Conservation (phyloP, 2,888 invertebrate species). For the Drosophila nr. perissopoda region DNA sequence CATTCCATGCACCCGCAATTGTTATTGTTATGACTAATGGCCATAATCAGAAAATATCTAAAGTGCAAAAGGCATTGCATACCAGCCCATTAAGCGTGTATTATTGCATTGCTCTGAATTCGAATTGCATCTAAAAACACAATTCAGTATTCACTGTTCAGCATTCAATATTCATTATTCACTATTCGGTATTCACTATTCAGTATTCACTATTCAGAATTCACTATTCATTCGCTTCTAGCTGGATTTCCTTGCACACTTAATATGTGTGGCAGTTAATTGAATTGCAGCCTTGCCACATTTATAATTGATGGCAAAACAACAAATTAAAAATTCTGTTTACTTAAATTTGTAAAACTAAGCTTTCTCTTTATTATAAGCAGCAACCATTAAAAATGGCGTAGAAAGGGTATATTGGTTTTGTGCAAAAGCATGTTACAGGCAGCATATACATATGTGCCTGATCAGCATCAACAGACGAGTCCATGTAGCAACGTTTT, state of each 20-base stretch:
- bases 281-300: not conserved
- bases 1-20: constrained; percentile 29
- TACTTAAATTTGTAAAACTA: not conserved
- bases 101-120: constrained; percentile 32
- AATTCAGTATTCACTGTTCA: not conserved
- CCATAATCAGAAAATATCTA: constrained; percentile 50
- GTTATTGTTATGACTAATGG: constrained; percentile 55
- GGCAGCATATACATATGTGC: not conserved
- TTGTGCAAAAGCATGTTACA: not conserved
- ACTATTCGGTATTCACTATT: not conserved
- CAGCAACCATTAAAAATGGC: not conserved
- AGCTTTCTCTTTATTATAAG: not conserved
- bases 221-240: not conserved
- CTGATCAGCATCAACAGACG: not conserved
- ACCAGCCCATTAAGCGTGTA: constrained; percentile 32
- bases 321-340: not conserved
- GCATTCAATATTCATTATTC: not conserved
- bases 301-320: not conserved
- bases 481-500: not conserved
- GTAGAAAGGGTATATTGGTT: not conserved
- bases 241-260: constrained; percentile 10
- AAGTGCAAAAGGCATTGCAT: constrained; percentile 54
- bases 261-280: not conserved
- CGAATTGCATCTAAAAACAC: constrained; percentile 32
- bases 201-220: not conserved